These are phyloP conservation scores for Laothoe populi DNA, from an alignment of 2,888 invertebrate species.

Conservation along the genomic window DNA sequence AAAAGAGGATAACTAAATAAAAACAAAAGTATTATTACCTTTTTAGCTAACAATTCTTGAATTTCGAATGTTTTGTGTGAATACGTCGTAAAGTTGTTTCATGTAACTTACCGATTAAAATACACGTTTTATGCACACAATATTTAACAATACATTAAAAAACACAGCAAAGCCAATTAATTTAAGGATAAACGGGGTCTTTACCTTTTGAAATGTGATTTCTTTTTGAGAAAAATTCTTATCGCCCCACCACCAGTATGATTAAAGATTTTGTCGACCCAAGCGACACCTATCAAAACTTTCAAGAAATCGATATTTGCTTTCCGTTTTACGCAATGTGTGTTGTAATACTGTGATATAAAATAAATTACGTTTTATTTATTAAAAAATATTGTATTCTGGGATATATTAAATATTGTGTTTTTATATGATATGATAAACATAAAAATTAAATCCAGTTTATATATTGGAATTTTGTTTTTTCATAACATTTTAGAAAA, in stretches of 20 bases:
- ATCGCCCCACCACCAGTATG: slow-evolving; percentile 46
- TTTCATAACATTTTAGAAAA: too few species aligned
- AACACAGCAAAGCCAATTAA: slow-evolving; percentile 1
- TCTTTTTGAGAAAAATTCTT: slow-evolving; percentile 44
- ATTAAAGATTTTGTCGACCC: slow-evolving; percentile 41
- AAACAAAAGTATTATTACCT: not conserved
- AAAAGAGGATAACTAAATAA: slow-evolving; percentile 1
- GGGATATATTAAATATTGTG: too few species aligned
- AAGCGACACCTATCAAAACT: slow-evolving; percentile 44
- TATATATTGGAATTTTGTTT: too few species aligned
- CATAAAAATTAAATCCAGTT: too few species aligned
- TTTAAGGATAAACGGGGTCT: slow-evolving; percentile 30
- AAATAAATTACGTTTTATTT: not conserved
- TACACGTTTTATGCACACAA: slow-evolving; percentile 25
- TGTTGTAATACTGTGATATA: not conserved
- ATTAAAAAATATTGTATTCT: too few species aligned
- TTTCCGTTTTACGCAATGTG: slow-evolving; percentile 40
- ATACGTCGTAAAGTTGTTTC: slow-evolving; percentile 7
- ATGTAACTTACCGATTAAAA: slow-evolving; percentile 25
- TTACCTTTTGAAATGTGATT: slow-evolving; percentile 51
- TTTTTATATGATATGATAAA: too few species aligned
- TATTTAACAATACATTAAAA: slow-evolving; percentile 25
- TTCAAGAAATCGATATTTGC: slow-evolving; percentile 34
- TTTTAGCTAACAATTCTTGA: slow-evolving; percentile 30
- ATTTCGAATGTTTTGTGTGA: slow-evolving; percentile 36